A percentile compares a stretch with the other conserved stretches of the same genome.
These are phyloP conservation scores for Danio jaintianensis DNA, from an alignment of 2,797 vertebrate genomes.

Conservation along the genomic window DNA sequence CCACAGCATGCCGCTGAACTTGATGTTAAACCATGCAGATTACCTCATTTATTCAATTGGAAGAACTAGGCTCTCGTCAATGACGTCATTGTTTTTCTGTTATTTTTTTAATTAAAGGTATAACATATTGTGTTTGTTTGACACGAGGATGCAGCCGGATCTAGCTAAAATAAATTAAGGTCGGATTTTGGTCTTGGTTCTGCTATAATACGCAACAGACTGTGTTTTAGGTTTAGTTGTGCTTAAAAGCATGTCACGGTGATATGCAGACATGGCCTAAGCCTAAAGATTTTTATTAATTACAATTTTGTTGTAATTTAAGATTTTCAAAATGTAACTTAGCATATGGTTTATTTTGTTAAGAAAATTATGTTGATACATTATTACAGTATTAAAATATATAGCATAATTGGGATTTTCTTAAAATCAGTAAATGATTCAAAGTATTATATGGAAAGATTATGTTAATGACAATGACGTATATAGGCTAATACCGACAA, in stretches of 20 bases:
- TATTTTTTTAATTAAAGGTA: not conserved
- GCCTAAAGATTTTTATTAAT: not conserved
- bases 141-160: not conserved
- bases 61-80: not conserved
- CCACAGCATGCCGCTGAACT: not conserved
- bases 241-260: not conserved
- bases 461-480: not conserved
- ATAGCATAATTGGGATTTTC: not conserved
- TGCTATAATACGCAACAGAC: not conserved
- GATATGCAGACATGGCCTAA: not conserved
- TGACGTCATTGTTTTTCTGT: conserved; percentile 10
- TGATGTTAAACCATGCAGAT: conserved; percentile 4
- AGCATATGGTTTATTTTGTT: not conserved
- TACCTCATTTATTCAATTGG: not conserved
- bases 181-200: not conserved
- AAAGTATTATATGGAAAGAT: not conserved
- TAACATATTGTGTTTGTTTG: conserved; percentile 17
- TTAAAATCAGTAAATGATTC: not conserved
- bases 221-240: not conserved
- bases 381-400: no score
- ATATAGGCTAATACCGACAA: not conserved
- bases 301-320: not conserved
- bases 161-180: not conserved
- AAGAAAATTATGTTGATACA: not conserved
- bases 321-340: not conserved